Evolutionary conservation across 1,140 invertebrate species (phyloP).

Genomic region (Rhopalosiphum maidis): DNA sequence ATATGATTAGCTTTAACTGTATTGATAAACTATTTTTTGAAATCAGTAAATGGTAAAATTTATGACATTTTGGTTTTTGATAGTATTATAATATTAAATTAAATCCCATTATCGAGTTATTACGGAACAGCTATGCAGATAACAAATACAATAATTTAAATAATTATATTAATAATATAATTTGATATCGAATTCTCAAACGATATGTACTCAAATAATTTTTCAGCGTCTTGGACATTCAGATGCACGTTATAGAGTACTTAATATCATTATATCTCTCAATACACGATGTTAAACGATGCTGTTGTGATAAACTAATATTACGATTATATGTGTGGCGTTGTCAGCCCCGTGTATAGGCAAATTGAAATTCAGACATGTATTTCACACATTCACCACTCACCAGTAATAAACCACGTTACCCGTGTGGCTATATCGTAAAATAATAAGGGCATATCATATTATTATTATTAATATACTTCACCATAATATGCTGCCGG

Average conservation of each 20-base stretch:
- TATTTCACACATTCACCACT: background rate
- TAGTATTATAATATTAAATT: background rate
- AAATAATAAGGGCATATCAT: background rate
- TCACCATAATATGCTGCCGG: too few relatives aligned
- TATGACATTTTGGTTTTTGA: conserved; percentile 30
- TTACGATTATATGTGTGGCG: background rate
- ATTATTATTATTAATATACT: background rate
- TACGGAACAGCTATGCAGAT: background rate
- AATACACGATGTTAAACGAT: background rate
- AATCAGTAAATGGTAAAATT: conserved; percentile 3
- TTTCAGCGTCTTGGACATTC: background rate
- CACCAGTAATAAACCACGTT: background rate
- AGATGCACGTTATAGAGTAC: background rate
- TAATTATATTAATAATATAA: conserved; percentile 13
- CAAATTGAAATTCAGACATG: background rate
- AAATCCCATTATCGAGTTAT: conserved; percentile 22
- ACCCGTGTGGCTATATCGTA: background rate
- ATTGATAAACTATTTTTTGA: conserved; percentile 26
- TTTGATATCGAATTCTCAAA: background rate
- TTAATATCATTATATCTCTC: background rate
- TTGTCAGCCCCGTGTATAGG: background rate
- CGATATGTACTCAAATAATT: background rate
- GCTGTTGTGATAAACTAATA: background rate
- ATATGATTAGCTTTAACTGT: background rate
- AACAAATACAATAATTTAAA: background rate